Percentiles rank a stretch among this genome's conserved stretches.
Conservation (phyloP, 2,888 invertebrate species). For the Spicauda simplicius region DNA sequence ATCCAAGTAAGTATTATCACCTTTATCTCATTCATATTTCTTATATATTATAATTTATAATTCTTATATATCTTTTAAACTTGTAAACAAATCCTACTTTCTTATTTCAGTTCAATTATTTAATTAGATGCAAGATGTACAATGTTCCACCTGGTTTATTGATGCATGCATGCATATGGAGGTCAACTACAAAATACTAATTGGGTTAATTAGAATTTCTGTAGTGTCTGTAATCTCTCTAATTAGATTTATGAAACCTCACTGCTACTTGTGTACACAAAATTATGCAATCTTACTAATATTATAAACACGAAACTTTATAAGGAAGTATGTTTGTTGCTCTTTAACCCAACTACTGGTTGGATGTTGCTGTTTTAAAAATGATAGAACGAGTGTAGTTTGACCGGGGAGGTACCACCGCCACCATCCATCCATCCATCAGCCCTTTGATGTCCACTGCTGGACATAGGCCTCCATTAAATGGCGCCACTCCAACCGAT, state of each 20-base stretch:
- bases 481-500: too few relatives aligned
- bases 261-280: neutral
- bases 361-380: too few relatives aligned
- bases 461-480: too few relatives aligned
- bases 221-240: slow-evolving; percentile 14
- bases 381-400: too few relatives aligned
- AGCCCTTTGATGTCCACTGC: too few relatives aligned
- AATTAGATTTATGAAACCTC: slow-evolving; percentile 26
- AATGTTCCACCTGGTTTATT: neutral
- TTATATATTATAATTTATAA: neutral
- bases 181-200: slow-evolving; percentile 14
- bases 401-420: too few relatives aligned
- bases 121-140: neutral
- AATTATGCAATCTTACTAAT: slow-evolving; percentile 9
- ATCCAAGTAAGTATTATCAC: slow-evolving; percentile 87
- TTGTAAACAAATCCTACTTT: neutral
- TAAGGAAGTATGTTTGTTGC: too few relatives aligned
- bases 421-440: too few relatives aligned
- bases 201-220: slow-evolving; percentile 17
- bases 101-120: neutral
- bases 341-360: too few relatives aligned
- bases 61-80: neutral
- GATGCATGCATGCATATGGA: slow-evolving; percentile 3
- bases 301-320: too few relatives aligned
- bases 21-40: neutral